phyloP scores from a whole-genome alignment of 2,797 vertebrate genomes.

The Ibycter americanus region DNA sequence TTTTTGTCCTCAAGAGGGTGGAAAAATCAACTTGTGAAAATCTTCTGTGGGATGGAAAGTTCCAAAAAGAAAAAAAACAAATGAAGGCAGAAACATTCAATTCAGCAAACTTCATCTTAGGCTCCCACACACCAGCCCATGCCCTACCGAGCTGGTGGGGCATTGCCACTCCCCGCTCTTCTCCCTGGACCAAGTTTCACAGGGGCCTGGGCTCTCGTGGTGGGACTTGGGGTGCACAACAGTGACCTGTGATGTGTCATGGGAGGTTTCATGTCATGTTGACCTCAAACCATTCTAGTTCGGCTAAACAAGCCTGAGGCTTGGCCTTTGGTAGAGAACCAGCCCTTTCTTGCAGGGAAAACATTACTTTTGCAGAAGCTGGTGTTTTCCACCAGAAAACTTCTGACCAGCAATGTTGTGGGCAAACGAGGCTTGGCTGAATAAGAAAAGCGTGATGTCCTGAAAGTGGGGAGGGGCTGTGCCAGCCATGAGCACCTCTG shows the following conservation, averaged over 20 bases:
- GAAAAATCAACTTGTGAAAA: neutral
- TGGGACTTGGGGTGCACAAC: accelerated
- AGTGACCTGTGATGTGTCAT: neutral
- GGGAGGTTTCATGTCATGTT: neutral
- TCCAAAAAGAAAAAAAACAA: neutral
- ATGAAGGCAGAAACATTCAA: neutral
- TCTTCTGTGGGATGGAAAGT: neutral
- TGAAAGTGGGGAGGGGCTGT: neutral
- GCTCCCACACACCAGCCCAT: accelerated
- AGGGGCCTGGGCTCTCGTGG: neutral
- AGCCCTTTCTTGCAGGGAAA: neutral
- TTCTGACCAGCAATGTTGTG: neutral
- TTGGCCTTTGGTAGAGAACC: neutral
- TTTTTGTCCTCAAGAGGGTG: neutral
- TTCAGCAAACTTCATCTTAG: neutral
- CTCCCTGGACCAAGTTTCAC: neutral
- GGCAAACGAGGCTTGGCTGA: neutral
- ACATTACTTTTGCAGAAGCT: neutral
- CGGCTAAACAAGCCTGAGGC: neutral
- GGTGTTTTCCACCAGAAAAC: neutral
- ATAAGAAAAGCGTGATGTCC: neutral
- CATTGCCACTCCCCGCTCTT: neutral
- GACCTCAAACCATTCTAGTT: neutral
- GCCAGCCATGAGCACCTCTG: neutral
- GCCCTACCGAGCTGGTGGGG: neutral